Conservation (phyloP, 2,888 invertebrate species). For the Dicycla oo region DNA sequence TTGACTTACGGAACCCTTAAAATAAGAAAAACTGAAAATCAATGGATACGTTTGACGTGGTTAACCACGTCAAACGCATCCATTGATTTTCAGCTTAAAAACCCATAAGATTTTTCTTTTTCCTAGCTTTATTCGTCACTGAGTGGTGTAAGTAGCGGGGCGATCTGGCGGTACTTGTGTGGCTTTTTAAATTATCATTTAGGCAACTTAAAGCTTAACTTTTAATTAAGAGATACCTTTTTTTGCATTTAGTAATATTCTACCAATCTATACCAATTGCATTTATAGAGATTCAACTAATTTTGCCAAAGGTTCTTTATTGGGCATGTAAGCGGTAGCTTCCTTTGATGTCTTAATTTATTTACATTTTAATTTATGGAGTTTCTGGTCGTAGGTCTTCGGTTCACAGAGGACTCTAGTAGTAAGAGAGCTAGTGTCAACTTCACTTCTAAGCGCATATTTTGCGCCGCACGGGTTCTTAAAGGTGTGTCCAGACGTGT, state of each 20-base stretch:
- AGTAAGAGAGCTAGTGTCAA: not conserved
- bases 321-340: not conserved
- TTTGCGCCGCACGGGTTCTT: not conserved
- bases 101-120: not conserved
- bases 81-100: too few relatives aligned
- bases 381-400: not conserved
- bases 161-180: not conserved
- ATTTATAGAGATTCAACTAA: not conserved
- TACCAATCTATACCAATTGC: not conserved
- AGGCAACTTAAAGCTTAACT: too few relatives aligned
- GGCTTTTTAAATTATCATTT: not conserved
- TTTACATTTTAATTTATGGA: not conserved
- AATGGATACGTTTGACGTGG: not conserved
- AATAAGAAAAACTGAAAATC: not conserved
- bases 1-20: too few relatives aligned
- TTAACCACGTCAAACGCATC: too few relatives aligned
- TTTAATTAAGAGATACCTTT: not conserved
- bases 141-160: not conserved
- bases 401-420: not conserved
- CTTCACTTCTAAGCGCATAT: not conserved
- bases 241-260: too few relatives aligned
- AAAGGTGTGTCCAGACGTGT: too few relatives aligned
- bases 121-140: not conserved
- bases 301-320: not conserved
- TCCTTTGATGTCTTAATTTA: not conserved